Conservation (phyloP, 2,113 vertebrate genomes). For the Gyps fulvus region DNA sequence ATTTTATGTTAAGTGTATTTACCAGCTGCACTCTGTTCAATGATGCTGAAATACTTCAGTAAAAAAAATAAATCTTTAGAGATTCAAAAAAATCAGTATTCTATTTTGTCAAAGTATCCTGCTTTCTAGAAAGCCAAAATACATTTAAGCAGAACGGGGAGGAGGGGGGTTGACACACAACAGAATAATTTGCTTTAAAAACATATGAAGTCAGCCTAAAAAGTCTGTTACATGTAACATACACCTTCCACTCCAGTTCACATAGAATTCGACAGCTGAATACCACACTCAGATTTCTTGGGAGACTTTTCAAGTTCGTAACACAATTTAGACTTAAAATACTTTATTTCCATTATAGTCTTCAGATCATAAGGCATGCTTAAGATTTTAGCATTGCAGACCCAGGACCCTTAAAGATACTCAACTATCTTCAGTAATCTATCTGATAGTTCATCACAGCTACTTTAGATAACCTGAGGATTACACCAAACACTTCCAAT, state of each 20-base stretch:
- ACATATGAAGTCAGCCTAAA: background rate
- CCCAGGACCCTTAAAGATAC: background rate
- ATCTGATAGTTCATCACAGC: background rate
- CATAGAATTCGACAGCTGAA: background rate
- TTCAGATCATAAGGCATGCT: background rate
- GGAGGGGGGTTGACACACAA: background rate
- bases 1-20: background rate
- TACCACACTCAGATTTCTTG: background rate
- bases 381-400: background rate
- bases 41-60: background rate
- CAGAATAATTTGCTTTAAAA: background rate
- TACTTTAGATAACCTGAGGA: background rate
- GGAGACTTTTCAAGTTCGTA: background rate
- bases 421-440: background rate
- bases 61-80: background rate
- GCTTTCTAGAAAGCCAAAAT: background rate
- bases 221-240: background rate
- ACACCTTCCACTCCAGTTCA: background rate
- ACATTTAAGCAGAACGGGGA: background rate
- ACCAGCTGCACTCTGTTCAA: background rate
- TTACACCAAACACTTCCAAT: background rate
- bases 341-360: background rate
- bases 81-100: background rate
- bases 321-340: conserved; percentile 10
- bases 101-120: background rate